Evolutionary conservation across 2,797 vertebrate genomes (phyloP).

Genomic region (Squalus acanthias): DNA sequence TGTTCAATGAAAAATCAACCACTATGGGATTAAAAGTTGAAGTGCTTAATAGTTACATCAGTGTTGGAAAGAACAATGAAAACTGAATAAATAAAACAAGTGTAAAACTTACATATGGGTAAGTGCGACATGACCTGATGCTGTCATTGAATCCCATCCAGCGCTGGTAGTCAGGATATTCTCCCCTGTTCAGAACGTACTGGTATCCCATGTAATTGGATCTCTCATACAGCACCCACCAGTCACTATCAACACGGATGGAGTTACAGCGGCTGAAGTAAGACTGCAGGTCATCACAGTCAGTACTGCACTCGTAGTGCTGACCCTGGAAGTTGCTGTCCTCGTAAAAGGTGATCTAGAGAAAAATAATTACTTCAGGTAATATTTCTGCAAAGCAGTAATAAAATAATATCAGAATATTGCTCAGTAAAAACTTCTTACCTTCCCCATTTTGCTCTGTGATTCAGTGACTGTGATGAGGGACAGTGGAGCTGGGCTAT

Average conservation of each 20-base stretch:
- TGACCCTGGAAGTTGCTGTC: neutral
- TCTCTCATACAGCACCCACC: neutral
- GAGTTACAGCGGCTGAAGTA: slow-evolving; percentile 30
- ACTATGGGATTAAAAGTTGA: neutral
- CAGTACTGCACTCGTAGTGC: slow-evolving; percentile 17
- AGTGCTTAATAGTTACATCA: neutral
- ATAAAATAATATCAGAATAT: neutral
- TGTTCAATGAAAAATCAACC: too few relatives aligned
- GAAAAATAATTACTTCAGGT: neutral
- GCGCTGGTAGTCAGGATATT: slow-evolving; percentile 10
- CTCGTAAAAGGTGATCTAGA: slow-evolving; percentile 24
- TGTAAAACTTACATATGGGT: neutral
- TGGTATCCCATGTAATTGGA: slow-evolving; percentile 23
- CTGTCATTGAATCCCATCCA: neutral
- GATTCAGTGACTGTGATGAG: neutral
- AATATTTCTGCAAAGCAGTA: neutral
- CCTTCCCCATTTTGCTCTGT: neutral
- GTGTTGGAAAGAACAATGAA: neutral
- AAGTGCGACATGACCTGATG: neutral
- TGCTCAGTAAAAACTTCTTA: neutral
- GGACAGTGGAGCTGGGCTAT: neutral
- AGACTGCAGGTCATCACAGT: neutral
- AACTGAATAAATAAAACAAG: neutral
- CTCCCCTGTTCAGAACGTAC: slow-evolving; percentile 2
- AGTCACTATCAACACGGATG: neutral